phyloP scores from a whole-genome alignment of 1,140 invertebrate species.

The Lethocerus indicus region DNA sequence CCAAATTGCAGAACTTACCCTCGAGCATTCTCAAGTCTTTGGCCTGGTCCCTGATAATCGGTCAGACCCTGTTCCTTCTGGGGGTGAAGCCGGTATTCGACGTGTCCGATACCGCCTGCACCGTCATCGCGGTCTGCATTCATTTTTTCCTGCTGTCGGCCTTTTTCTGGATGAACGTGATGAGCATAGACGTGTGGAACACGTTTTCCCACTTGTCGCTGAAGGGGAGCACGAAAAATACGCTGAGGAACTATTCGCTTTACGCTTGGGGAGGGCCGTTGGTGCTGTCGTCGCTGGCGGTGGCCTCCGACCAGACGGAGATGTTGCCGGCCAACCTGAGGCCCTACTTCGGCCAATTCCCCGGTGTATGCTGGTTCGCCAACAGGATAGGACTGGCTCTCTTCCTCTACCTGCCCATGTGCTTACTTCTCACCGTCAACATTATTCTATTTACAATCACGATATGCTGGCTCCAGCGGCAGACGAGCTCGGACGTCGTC shows the following conservation, averaged over 20 bases:
- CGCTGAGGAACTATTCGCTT: constrained; percentile 17
- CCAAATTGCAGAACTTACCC: constrained; percentile 2
- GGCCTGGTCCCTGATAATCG: not conserved
- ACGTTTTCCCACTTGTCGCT: constrained; percentile 22
- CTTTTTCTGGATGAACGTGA: constrained; percentile 13
- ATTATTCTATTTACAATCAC: constrained; percentile 25
- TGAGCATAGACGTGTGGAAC: constrained; percentile 9
- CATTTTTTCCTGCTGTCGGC: constrained; percentile 10
- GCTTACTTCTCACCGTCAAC: constrained; percentile 23
- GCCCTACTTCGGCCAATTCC: constrained; percentile 20
- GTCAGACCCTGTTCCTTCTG: not conserved
- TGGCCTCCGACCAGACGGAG: not conserved
- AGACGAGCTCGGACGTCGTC: constrained; percentile 14
- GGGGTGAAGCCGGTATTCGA: not conserved
- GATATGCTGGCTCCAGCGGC: constrained; percentile 18
- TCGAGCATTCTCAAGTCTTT: constrained; percentile 4
- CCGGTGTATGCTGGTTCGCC: constrained; percentile 23
- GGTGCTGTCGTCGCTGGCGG: not conserved
- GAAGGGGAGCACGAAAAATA: constrained; percentile 20
- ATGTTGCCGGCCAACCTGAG: constrained; percentile 11
- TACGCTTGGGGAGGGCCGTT: constrained; percentile 6
- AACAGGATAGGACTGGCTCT: constrained; percentile 21
- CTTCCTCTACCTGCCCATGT: constrained; percentile 27
- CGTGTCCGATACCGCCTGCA: not conserved
- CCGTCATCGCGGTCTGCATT: constrained; percentile 13